A percentile compares a stretch with the other conserved stretches of the same genome.
Evolutionary conservation across 2,888 invertebrate genomes (phyloP).

Genomic region (Thera britannica): DNA sequence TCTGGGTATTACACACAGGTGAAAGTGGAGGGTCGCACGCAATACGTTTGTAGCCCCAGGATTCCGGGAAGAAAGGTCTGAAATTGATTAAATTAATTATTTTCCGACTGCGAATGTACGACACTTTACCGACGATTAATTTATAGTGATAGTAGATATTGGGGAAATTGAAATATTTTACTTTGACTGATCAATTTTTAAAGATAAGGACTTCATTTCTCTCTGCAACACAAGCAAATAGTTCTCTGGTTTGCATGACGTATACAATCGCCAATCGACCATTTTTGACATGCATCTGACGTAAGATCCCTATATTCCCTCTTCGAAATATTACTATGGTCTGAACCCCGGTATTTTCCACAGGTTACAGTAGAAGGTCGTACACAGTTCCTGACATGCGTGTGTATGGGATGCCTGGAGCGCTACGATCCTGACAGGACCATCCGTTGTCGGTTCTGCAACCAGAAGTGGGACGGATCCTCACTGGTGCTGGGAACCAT

Average conservation of each 20-base stretch:
- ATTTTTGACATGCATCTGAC: no score
- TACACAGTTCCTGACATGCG: constrained; percentile 95
- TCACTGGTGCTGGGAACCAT: constrained; percentile 97
- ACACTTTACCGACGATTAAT: no score
- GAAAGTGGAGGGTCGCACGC: constrained; percentile 35
- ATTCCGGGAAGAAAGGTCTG: constrained; percentile 20
- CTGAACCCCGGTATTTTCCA: not conserved
- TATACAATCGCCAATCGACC: no score
- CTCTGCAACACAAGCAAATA: no score
- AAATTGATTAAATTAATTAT: not conserved
- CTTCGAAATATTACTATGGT: not conserved
- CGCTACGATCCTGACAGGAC: constrained; percentile 90
- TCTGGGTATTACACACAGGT: constrained; percentile 25
- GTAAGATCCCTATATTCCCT: no score
- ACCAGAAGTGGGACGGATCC: constrained; percentile 95
- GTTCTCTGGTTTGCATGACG: no score
- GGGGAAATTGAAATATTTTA: no score
- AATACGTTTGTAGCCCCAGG: constrained; percentile 4
- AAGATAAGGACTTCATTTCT: no score
- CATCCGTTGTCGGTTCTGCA: constrained; percentile 93
- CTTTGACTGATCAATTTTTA: no score
- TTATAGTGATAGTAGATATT: no score
- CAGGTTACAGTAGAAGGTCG: constrained; percentile 96
- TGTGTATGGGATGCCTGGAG: constrained; percentile 97
- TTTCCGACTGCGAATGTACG: no score